Evolutionary conservation across 1,140 invertebrate species (phyloP).

Genomic region (Tetramorium alpestre): DNA sequence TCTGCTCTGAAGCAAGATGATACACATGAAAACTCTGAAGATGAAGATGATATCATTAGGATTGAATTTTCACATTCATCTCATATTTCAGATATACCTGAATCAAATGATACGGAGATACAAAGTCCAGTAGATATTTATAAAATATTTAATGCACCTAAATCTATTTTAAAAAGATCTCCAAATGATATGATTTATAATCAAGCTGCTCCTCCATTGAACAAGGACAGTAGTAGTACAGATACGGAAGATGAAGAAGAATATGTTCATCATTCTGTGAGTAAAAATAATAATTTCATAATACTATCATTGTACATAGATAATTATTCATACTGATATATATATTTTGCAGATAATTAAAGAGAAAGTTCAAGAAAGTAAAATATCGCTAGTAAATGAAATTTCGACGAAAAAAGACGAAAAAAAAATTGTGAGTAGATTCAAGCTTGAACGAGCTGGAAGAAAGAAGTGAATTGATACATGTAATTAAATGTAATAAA

Average conservation of each 20-base stretch:
- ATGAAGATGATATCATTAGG: slow-evolving; percentile 66
- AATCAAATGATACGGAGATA: slow-evolving; percentile 61
- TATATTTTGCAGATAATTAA: slow-evolving; percentile 26
- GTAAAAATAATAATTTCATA: slow-evolving; percentile 36
- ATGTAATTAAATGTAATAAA: not conserved
- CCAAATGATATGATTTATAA: slow-evolving; percentile 57
- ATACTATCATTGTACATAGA: not conserved
- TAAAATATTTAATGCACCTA: slow-evolving; percentile 72
- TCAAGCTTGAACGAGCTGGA: slow-evolving; percentile 24
- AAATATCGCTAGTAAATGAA: not conserved
- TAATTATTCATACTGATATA: not conserved
- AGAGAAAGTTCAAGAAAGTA: slow-evolving; percentile 3
- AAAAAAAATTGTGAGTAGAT: slow-evolving; percentile 18
- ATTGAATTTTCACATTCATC: slow-evolving; percentile 79
- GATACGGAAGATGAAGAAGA: slow-evolving; percentile 60
- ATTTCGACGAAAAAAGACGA: not conserved
- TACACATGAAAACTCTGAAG: slow-evolving; percentile 21
- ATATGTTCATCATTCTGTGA: slow-evolving; percentile 41
- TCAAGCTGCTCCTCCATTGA: slow-evolving; percentile 7
- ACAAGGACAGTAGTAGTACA: slow-evolving; percentile 51
- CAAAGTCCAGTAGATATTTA: slow-evolving; percentile 79
- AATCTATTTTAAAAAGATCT: slow-evolving; percentile 80
- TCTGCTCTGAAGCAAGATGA: not conserved
- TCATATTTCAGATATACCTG: not conserved
- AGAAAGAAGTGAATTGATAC: slow-evolving; percentile 4